phyloP scores from a whole-genome alignment of 2,113 vertebrate genomes.

The Meriones unguiculatus region DNA sequence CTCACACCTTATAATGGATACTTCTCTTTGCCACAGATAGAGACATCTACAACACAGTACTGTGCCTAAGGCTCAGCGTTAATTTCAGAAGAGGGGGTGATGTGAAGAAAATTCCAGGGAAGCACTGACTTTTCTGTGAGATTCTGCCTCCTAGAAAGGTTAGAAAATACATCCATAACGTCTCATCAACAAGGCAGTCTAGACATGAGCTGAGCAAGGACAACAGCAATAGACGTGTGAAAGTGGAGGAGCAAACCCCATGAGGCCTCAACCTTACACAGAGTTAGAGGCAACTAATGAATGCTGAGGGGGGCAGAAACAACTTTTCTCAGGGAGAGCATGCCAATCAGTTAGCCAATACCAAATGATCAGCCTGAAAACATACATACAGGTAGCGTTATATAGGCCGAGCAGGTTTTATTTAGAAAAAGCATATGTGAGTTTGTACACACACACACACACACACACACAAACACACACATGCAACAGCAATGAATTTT shows the following conservation, averaged over 20 bases:
- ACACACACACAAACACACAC: background rate
- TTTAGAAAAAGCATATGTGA: background rate
- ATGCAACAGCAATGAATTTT: background rate
- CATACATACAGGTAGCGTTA: background rate
- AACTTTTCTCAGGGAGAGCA: no score
- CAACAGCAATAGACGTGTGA: no score
- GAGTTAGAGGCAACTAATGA: background rate
- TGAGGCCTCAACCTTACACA: background rate
- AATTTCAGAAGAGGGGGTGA: background rate
- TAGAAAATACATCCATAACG: no score
- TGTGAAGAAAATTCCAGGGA: no score
- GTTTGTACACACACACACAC: background rate
- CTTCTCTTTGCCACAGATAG: background rate
- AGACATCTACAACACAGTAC: background rate
- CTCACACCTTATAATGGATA: background rate
- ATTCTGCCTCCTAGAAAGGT: no score
- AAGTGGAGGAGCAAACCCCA: background rate
- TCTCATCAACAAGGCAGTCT: no score
- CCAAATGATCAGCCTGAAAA: background rate
- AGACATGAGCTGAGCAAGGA: no score
- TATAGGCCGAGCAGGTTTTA: background rate
- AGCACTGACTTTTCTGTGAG: no score
- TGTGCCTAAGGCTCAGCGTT: background rate
- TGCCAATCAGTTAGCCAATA: no score
- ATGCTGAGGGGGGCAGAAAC: background rate